Evolutionary conservation across 2,113 vertebrate genomes (phyloP).

Genomic region (Sylvia atricapilla): DNA sequence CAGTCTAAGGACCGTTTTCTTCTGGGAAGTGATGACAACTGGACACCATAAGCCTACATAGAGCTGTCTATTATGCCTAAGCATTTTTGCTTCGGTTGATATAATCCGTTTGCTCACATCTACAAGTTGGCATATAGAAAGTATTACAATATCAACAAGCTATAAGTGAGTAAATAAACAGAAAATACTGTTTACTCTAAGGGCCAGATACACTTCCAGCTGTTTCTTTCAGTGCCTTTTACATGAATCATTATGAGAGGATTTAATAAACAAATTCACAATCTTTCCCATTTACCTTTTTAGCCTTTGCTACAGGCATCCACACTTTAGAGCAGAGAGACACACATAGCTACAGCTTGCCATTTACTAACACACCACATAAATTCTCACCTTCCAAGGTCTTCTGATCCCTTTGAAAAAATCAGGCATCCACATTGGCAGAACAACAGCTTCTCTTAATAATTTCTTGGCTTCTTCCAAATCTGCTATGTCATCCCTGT

Average conservation of each 20-base stretch:
- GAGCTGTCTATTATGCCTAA: not conserved
- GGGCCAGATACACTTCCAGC: not conserved
- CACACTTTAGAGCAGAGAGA: not conserved
- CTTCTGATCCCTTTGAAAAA: slow-evolving; percentile 85
- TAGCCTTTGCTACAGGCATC: not conserved
- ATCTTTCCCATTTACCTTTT: not conserved
- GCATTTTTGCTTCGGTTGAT: not conserved
- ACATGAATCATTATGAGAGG: not conserved
- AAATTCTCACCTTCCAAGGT: slow-evolving; percentile 80
- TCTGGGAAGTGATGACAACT: not conserved
- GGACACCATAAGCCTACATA: not conserved
- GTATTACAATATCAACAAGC: not conserved
- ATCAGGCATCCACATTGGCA: slow-evolving; percentile 87
- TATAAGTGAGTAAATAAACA: not conserved
- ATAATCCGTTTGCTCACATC: not conserved
- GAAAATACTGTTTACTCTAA: not conserved
- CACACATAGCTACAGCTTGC: not conserved
- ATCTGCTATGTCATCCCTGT: slow-evolving; percentile 83
- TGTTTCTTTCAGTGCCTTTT: not conserved
- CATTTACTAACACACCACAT: not conserved
- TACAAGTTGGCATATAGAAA: not conserved
- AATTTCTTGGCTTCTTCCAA: slow-evolving; percentile 84
- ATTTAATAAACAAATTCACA: not conserved
- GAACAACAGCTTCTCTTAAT: slow-evolving; percentile 81
- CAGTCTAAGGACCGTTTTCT: not conserved